Evolutionary conservation across 2,113 vertebrate genomes (phyloP).

Genomic region (Gnathonemus longibarbis): DNA sequence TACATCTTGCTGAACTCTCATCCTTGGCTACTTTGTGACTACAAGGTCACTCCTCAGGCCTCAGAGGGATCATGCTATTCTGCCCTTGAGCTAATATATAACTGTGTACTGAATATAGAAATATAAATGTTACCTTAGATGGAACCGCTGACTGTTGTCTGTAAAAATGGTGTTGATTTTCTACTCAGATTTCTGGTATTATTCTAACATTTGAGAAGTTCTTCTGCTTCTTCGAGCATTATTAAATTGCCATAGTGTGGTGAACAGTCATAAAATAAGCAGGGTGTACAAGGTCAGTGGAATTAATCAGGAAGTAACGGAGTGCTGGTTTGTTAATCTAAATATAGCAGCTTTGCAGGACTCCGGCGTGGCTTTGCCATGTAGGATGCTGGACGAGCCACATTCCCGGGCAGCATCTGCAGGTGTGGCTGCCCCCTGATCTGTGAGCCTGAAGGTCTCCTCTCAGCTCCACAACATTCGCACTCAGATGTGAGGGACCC

Average conservation of each 20-base stretch:
- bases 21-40: background rate
- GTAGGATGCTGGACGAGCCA: background rate
- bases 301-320: constrained; percentile 23
- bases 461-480: background rate
- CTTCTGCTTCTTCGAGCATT: background rate
- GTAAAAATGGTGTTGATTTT: background rate
- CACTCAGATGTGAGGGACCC: background rate
- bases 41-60: background rate
- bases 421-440: background rate
- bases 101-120: background rate
- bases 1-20: background rate
- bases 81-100: background rate
- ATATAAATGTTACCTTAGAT: background rate
- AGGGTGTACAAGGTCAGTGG: constrained; percentile 15
- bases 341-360: constrained; percentile 11
- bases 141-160: background rate
- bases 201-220: background rate
- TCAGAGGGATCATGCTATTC: background rate
- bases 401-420: background rate
- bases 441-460: background rate
- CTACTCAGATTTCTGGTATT: background rate
- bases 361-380: background rate
- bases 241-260: background rate
- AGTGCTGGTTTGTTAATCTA: constrained; percentile 15
- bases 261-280: constrained; percentile 13